Evolutionary conservation across 2,113 vertebrate genomes (phyloP), one percentile per base, ranked within the genome.

Genomic region (Phoenicopterus ruber): DNA sequence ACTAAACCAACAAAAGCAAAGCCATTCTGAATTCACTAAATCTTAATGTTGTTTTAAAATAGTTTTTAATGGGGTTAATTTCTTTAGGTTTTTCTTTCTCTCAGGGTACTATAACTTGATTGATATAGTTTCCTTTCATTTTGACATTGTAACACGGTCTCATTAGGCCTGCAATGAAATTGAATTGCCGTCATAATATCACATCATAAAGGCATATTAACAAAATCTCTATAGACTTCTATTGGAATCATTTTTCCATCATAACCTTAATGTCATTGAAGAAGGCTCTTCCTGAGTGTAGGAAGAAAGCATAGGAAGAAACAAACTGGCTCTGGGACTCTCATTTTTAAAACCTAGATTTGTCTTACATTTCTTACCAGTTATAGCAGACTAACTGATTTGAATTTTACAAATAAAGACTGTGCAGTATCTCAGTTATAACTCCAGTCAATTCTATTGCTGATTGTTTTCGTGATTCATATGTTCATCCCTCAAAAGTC

Each of bases 121-220:
- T 97, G 96, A 97, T 97, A 92, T 28, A 34, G 84, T 94, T 97
- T 96, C 92, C 94, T 95, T 97, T 97, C 96, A 92, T 96, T 97
- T 97, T 97, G 95, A 97, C 96, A 95, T 97, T 97, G 96, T 97
- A 97, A 94, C 95, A 93, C 8, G 40, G 95, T 97, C 96, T 97
- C 97, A 97, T 97, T 97, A 97, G 96, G 90, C 93, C 86, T 85
- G 84, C 96, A 97, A 97, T 97, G 96, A 97, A 97, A 97, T 96
- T 96, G 95, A 97, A 97, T 97, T 97, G 97, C 97, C 84, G 40
- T 95, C 95, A 94, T 97, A 97, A 97, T 97, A 96, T 90, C 95
- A 96, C 90, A 97, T 95, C 97, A 97, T 97, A 97, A 96, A 97
- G 88, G 94, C 96, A 96, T 96, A 97, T 97, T 97, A 97, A 95